Evolutionary conservation across 2,888 invertebrate genomes (phyloP).

Genomic region (Mechanitis mazaeus): DNA sequence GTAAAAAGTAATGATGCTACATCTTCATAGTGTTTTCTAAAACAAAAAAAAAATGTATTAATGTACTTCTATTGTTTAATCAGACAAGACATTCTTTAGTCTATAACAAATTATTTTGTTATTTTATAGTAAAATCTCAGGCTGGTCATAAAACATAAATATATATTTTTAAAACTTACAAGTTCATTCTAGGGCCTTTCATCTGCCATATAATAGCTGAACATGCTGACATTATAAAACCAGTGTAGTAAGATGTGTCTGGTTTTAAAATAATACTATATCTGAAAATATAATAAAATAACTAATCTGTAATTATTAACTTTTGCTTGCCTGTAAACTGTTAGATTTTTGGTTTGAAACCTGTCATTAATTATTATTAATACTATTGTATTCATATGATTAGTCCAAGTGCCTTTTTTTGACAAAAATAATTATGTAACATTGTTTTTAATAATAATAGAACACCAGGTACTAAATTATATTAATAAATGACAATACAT

Average conservation of each 20-base stretch:
- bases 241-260: constrained; percentile 79
- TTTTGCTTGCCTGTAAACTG: no score
- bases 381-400: no score
- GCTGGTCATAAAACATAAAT: no score
- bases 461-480: no score
- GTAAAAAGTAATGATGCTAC: constrained; percentile 69
- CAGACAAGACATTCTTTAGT: no score
- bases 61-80: no score
- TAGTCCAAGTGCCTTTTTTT: no score
- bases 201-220: constrained; percentile 82
- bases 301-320: background rate
- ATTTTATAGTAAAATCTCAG: no score
- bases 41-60: constrained; percentile 35
- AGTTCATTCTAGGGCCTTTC: constrained; percentile 77
- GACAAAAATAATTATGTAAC: no score
- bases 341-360: background rate
- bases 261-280: constrained; percentile 73
- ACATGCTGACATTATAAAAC: constrained; percentile 75
- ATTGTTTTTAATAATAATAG: no score
- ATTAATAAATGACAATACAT: no score
- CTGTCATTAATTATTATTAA: constrained; percentile 32
- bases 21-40: constrained; percentile 65
- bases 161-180: constrained; percentile 68
- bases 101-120: no score
- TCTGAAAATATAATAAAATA: constrained; percentile 50